Conservation (phyloP, 2,113 vertebrate genomes). For the Tachuris rubrigastra region DNA sequence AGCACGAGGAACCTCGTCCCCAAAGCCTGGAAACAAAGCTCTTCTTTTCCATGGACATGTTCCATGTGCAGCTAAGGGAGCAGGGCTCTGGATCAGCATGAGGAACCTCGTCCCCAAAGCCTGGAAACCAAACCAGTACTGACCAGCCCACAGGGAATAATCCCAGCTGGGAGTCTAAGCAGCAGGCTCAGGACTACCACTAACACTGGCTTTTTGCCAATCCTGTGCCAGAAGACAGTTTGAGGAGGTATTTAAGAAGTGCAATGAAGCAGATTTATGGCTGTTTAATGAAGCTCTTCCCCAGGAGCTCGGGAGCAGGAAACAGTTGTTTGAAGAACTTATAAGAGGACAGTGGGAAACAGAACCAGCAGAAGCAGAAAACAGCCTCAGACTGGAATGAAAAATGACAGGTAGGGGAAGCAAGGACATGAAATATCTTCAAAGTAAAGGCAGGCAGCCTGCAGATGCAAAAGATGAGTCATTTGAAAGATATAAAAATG, state of each 20-base stretch:
- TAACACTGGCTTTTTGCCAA: background rate
- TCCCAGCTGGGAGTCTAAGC: background rate
- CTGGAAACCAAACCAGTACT: background rate
- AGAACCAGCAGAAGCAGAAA: background rate
- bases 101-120: background rate
- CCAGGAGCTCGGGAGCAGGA: background rate
- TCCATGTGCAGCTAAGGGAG: background rate
- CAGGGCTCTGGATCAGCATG: background rate
- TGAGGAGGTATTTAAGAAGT: background rate
- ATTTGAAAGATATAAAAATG: background rate
- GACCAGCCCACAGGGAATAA: background rate
- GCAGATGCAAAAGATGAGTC: background rate
- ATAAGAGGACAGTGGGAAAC: background rate
- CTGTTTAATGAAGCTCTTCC: slow-evolving; percentile 25
- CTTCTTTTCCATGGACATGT: background rate
- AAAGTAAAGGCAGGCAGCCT: background rate
- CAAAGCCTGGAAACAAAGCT: background rate
- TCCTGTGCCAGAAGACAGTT: background rate
- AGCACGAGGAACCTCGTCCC: background rate
- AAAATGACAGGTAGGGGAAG: background rate
- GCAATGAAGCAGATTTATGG: background rate
- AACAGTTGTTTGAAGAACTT: background rate
- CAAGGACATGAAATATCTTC: background rate
- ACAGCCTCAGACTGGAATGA: background rate
- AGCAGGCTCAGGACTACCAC: background rate